Evolutionary conservation across 1,140 invertebrate species (phyloP).

Genomic region (Ostrea denselamellosa): DNA sequence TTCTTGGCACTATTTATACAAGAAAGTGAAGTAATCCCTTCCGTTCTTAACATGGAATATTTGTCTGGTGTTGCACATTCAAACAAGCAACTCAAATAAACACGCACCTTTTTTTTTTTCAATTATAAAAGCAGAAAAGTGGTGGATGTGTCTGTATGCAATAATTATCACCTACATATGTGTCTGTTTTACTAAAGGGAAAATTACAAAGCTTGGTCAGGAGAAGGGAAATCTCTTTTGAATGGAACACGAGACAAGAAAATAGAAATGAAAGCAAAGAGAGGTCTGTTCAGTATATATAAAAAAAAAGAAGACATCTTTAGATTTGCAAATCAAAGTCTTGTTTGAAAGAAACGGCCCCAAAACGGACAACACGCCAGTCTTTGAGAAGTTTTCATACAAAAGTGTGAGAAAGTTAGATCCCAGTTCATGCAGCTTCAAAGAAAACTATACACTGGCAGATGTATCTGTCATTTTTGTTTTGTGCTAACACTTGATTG

Average conservation of each 20-base stretch:
- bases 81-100: not conserved
- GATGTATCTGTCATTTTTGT: not conserved
- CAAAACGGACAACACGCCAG: not conserved
- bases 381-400: constrained; percentile 32
- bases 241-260: not conserved
- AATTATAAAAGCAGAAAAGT: constrained; percentile 2
- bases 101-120: not conserved
- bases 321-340: constrained; percentile 28
- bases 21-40: no score
- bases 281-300: not conserved
- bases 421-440: not conserved
- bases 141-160: not conserved
- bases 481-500: not conserved
- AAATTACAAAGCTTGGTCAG: no score
- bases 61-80: no score
- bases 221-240: no score
- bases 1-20: no score
- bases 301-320: constrained; percentile 27
- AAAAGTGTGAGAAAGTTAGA: constrained; percentile 25
- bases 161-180: not conserved
- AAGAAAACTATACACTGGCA: not conserved
- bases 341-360: constrained; percentile 5
- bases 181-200: not conserved
- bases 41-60: no score
- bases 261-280: not conserved